Conservation (phyloP, 2,113 vertebrate genomes). For the Hippocampus abdominalis region DNA sequence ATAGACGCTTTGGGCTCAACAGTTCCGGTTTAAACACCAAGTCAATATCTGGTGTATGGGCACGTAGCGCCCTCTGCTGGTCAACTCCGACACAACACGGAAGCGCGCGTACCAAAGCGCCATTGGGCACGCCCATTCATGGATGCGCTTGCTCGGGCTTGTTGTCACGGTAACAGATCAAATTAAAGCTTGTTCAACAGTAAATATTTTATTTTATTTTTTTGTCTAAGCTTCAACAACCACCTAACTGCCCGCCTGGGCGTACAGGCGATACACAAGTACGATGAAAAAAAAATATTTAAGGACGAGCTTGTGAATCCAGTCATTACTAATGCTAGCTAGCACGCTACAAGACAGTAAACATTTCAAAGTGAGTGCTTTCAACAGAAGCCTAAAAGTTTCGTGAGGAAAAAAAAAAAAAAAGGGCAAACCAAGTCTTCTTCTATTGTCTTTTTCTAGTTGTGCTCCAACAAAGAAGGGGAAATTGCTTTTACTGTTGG, state of each 20-base stretch:
- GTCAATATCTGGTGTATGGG: slow-evolving; percentile 1
- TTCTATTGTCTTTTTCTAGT: not conserved
- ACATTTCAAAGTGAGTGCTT: not conserved
- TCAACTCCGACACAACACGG: not conserved
- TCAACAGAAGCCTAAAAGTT: not conserved
- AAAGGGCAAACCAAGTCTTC: not conserved
- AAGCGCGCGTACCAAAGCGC: not conserved
- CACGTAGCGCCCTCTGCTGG: slow-evolving; percentile 55
- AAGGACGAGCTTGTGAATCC: too few relatives aligned
- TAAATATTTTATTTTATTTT: slow-evolving; percentile 53
- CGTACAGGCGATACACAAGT: too few relatives aligned
- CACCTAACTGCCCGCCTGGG: too few relatives aligned
- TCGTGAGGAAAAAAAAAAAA: not conserved
- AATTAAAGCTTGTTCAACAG: slow-evolving; percentile 47
- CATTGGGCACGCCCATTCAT: not conserved
- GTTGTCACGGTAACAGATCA: slow-evolving; percentile 45
- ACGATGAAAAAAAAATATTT: too few relatives aligned
- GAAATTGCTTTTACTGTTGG: not conserved
- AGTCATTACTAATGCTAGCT: too few relatives aligned
- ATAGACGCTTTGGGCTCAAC: not conserved
- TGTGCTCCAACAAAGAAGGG: not conserved
- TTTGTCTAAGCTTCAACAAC: too few relatives aligned
- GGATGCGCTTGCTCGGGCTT: not conserved
- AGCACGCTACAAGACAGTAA: too few relatives aligned
- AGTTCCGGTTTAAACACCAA: not conserved